phyloP scores from a whole-genome alignment of 2,888 invertebrate genomes.

The Lasiommata megera region DNA sequence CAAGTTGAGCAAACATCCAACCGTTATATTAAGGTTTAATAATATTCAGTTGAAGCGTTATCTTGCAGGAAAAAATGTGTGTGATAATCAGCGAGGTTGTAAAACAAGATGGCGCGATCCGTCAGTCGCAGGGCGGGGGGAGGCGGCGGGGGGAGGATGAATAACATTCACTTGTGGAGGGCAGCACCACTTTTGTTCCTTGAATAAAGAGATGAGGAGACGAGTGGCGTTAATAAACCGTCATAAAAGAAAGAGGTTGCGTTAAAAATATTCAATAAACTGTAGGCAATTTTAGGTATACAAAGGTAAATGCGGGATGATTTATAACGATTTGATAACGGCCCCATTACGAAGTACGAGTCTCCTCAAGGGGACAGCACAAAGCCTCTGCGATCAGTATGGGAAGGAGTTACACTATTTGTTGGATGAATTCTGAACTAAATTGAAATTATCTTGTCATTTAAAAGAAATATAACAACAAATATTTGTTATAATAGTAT shows the following conservation, averaged over 20 bases:
- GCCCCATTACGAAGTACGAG: too few species aligned
- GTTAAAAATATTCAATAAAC: neutral
- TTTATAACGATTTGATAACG: too few species aligned
- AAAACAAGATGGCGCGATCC: conserved; percentile 6
- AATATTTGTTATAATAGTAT: too few species aligned
- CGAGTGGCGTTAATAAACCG: neutral
- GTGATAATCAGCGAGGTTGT: conserved; percentile 4
- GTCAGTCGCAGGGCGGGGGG: neutral
- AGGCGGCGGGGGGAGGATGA: neutral
- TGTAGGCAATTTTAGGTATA: too few species aligned
- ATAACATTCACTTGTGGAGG: conserved; percentile 6
- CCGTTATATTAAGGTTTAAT: neutral
- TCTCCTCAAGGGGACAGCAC: too few species aligned
- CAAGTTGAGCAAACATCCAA: too few species aligned
- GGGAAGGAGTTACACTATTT: too few species aligned
- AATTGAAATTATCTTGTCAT: too few species aligned
- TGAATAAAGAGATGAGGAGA: neutral
- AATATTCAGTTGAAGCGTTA: neutral
- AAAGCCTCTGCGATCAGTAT: too few species aligned
- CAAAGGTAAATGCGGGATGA: too few species aligned
- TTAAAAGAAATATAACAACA: too few species aligned
- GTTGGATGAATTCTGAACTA: too few species aligned
- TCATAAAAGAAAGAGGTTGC: neutral
- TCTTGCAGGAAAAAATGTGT: conserved; percentile 2
- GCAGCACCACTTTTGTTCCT: conserved; percentile 2